Evolutionary conservation across 2,113 vertebrate species (phyloP).

Genomic region (Nesogale talazaci): DNA sequence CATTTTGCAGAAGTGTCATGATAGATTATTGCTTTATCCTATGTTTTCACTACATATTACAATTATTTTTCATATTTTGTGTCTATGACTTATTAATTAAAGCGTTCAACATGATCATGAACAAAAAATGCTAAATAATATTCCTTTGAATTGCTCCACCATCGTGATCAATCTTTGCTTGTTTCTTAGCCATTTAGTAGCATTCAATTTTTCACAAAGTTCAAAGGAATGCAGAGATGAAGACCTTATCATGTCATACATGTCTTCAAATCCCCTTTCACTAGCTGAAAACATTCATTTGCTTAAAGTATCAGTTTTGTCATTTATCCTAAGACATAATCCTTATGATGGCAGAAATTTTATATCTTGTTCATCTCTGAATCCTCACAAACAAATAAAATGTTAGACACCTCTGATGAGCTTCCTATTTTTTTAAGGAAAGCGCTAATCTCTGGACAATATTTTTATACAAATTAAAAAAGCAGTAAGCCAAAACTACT

Average conservation of each 20-base stretch:
- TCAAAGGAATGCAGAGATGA: neutral
- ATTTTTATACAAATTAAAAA: neutral
- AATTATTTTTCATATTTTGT: conserved; percentile 3
- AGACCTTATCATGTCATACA: neutral
- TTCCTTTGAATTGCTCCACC: neutral
- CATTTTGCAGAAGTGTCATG: neutral
- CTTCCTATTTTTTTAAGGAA: neutral
- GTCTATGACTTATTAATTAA: neutral
- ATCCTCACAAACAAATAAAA: neutral
- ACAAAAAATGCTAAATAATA: neutral
- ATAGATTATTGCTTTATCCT: neutral
- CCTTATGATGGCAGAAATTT: neutral
- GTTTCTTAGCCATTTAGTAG: neutral
- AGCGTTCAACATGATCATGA: neutral
- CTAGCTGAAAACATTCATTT: conserved; percentile 5
- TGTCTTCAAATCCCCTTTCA: conserved; percentile 7
- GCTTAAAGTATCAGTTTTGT: conserved; percentile 17
- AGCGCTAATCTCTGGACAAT: neutral
- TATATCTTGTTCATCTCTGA: neutral
- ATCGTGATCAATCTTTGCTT: neutral
- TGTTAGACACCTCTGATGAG: too few relatives aligned
- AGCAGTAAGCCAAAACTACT: neutral
- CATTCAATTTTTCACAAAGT: neutral
- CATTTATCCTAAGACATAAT: neutral
- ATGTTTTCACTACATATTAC: neutral